A percentile compares a stretch with the other conserved stretches of the same genome.
phyloP scores from a whole-genome alignment of 2,888 invertebrate species.

The Clepsis dumicolana region DNA sequence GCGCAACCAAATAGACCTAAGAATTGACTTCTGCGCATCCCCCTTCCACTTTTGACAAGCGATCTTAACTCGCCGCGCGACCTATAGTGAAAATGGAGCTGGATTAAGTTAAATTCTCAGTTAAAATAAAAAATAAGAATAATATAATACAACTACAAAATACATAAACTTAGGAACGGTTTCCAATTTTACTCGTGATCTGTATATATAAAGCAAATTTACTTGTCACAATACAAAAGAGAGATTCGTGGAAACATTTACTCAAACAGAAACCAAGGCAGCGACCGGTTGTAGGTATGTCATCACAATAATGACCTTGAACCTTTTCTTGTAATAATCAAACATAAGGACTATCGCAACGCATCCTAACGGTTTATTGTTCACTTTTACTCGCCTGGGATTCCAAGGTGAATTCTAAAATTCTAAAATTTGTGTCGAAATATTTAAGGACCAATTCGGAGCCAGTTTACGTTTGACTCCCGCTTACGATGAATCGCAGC shows the following conservation, averaged over 20 bases:
- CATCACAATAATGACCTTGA: constrained; percentile 31
- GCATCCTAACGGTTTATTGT: neutral
- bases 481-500: neutral
- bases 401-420: constrained; percentile 27
- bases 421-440: constrained; percentile 11
- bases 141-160: no score
- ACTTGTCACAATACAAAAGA: constrained; percentile 5
- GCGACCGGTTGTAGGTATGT: constrained; percentile 19
- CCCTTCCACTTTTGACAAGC: no score
- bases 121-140: no score
- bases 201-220: no score
- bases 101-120: no score
- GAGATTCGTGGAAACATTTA: constrained; percentile 29
- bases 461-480: neutral
- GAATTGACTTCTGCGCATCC: no score
- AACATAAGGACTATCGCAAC: constrained; percentile 21
- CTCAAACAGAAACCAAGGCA: constrained; percentile 9
- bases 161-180: no score
- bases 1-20: no score
- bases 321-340: constrained; percentile 23
- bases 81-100: no score
- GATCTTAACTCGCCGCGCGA: no score
- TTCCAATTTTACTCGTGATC: no score
- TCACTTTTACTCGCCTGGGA: constrained; percentile 19
- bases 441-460: constrained; percentile 22